A percentile compares a stretch with the other conserved stretches of the same genome.
Evolutionary conservation across 2,797 vertebrate genomes (phyloP).

Genomic region (Bucorvus abyssinicus): DNA sequence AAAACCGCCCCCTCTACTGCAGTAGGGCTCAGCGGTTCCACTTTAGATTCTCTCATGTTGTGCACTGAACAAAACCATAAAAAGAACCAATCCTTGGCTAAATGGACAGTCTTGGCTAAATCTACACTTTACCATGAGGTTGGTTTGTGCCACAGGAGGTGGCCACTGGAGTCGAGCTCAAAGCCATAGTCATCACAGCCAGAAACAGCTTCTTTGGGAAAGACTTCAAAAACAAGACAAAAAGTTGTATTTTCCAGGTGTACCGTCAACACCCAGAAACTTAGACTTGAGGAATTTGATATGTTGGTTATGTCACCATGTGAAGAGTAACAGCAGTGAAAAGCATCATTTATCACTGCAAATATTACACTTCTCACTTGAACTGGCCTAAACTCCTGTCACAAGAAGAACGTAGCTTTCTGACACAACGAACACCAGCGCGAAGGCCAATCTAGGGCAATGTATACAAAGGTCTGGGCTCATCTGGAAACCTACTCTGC

Average conservation of each 20-base stretch:
- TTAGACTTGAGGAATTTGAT: background rate
- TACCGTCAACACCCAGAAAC: background rate
- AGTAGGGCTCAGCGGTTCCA: background rate
- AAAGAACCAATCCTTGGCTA: background rate
- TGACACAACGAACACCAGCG: background rate
- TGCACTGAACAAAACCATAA: background rate
- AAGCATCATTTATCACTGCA: background rate
- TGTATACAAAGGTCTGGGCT: background rate
- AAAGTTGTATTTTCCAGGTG: background rate
- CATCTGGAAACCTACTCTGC: background rate
- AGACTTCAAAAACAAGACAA: too few relatives aligned
- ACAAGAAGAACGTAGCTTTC: background rate
- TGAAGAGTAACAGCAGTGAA: background rate
- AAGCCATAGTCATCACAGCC: background rate
- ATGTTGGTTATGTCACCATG: background rate
- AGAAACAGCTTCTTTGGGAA: background rate
- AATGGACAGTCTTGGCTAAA: background rate
- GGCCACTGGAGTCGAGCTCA: background rate
- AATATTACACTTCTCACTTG: background rate
- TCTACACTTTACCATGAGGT: background rate
- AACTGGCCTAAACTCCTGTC: background rate
- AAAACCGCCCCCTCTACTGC: background rate
- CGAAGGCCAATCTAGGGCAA: background rate
- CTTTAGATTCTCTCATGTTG: background rate
- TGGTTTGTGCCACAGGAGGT: too few relatives aligned